Evolutionary conservation across 2,113 vertebrate species (phyloP).

Genomic region (Etheostoma cragini): DNA sequence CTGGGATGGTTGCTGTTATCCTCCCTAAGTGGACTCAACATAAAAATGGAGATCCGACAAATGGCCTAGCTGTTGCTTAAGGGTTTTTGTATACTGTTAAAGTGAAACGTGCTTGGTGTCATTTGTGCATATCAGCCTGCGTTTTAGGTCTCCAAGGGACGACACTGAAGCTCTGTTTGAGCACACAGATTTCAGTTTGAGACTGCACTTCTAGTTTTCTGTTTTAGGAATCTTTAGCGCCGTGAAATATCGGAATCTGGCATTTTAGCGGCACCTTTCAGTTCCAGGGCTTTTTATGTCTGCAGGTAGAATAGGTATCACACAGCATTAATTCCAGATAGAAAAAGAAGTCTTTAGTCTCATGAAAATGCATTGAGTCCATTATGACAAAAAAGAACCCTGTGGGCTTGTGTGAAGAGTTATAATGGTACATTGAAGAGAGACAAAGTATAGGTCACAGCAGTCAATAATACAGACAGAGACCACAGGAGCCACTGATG

Average conservation of each 20-base stretch:
- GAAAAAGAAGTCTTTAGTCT: constrained; percentile 31
- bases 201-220: constrained; percentile 42
- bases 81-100: constrained; percentile 64
- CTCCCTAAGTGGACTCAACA: constrained; percentile 62
- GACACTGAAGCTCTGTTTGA: constrained; percentile 45
- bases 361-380: constrained; percentile 64
- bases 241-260: constrained; percentile 27
- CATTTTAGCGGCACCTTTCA: constrained; percentile 38
- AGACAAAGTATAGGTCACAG: constrained; percentile 64
- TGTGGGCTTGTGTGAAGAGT: constrained; percentile 42
- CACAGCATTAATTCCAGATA: constrained; percentile 19
- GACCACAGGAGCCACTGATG: constrained; percentile 70
- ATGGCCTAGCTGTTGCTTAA: constrained; percentile 53
- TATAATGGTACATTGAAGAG: constrained; percentile 51
- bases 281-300: constrained; percentile 14
- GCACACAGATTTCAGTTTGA: constrained; percentile 49
- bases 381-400: constrained; percentile 36
- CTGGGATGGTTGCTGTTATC: constrained; percentile 62
- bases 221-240: constrained; percentile 28
- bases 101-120: constrained; percentile 52
- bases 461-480: constrained; percentile 64
- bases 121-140: constrained; percentile 48
- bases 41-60: constrained; percentile 52
- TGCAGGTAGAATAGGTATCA: constrained; percentile 31
- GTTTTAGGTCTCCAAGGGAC: constrained; percentile 51